phyloP scores from a whole-genome alignment of 2,113 vertebrate genomes.

The Melanostigma gelatinosum region DNA sequence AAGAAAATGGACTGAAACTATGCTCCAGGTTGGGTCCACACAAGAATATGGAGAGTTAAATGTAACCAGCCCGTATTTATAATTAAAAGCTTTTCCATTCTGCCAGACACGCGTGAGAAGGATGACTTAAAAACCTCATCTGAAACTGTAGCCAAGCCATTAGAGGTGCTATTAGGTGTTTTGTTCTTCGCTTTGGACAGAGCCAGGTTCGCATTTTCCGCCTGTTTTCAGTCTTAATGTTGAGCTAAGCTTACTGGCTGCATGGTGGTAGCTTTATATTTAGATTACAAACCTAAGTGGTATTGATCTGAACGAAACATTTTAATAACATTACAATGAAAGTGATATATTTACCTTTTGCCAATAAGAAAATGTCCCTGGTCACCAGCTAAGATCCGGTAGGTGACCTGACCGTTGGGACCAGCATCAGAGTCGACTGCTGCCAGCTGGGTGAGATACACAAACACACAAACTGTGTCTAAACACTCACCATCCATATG shows the following conservation, averaged over 20 bases:
- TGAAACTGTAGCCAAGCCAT: background rate
- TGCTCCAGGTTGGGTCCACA: background rate
- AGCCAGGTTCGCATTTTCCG: background rate
- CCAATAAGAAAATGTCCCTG: constrained; percentile 89
- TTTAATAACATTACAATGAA: background rate
- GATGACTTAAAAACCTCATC: background rate
- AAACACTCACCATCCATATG: background rate
- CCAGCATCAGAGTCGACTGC: constrained; percentile 92
- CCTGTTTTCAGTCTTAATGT: background rate
- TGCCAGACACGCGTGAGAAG: background rate
- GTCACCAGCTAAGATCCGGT: constrained; percentile 90
- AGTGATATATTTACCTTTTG: constrained; percentile 69
- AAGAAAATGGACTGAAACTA: background rate
- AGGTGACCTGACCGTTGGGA: constrained; percentile 89
- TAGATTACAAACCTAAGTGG: background rate
- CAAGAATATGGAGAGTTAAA: background rate
- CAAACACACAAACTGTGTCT: background rate
- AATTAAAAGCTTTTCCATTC: background rate
- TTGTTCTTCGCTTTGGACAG: background rate
- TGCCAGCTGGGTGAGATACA: constrained; percentile 85
- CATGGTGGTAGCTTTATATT: background rate
- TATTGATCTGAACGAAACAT: background rate
- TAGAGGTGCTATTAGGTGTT: background rate
- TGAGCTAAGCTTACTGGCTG: background rate
- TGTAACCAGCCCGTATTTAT: background rate